Conservation (phyloP, 2,113 vertebrate genomes). For the Chaetodon trifascialis region DNA sequence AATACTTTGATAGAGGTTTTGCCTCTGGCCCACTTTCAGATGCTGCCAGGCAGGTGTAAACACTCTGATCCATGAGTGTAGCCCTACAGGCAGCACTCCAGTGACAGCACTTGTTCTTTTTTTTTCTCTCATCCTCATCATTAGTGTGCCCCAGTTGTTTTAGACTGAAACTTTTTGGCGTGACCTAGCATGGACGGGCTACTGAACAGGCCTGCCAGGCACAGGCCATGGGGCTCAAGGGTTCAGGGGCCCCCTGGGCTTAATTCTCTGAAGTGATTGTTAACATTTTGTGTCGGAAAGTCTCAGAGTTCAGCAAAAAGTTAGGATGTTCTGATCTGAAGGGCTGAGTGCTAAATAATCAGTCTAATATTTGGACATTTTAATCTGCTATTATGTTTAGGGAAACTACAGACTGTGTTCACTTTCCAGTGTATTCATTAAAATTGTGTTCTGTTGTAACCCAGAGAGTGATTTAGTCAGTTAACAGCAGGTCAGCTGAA, state of each 20-base stretch:
- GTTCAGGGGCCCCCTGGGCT: background rate
- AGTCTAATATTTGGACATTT: too few relatives aligned
- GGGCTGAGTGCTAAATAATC: too few relatives aligned
- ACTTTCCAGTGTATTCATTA: too few relatives aligned
- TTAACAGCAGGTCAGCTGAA: too few relatives aligned
- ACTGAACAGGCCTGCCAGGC: background rate
- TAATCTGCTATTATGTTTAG: too few relatives aligned
- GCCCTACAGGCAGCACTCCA: slow-evolving; percentile 18
- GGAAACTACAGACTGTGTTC: too few relatives aligned
- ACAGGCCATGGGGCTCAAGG: background rate
- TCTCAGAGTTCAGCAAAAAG: background rate
- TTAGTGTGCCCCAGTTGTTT: slow-evolving; percentile 21
- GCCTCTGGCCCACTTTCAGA: slow-evolving; percentile 42
- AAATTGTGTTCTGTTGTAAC: too few relatives aligned
- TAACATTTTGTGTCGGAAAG: slow-evolving; percentile 9
- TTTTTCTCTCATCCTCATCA: background rate
- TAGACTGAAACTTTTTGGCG: background rate
- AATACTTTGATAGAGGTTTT: slow-evolving; percentile 46
- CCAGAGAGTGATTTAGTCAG: too few relatives aligned
- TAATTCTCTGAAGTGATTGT: background rate
- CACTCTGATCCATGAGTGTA: slow-evolving; percentile 50
- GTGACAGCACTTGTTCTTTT: background rate
- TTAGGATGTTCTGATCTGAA: too few relatives aligned
- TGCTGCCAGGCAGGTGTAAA: slow-evolving; percentile 60
- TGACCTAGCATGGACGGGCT: background rate